Evolutionary conservation across 2,113 vertebrate species (phyloP), one percentile per base, ranked within the genome.

Genomic region (Poeciliopsis retropinna): DNA sequence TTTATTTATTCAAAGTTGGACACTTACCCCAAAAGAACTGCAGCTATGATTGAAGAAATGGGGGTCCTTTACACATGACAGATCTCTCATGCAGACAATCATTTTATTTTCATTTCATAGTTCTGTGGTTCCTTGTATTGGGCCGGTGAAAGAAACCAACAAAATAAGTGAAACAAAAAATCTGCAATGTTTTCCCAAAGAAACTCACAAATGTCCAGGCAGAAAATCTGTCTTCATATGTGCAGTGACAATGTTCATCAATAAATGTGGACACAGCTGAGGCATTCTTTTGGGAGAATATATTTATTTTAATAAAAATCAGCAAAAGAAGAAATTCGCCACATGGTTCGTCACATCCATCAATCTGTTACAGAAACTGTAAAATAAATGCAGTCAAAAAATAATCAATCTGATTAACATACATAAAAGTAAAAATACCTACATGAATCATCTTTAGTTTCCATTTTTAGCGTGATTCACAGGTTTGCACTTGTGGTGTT

Each of bases 401-500:
- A 22, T 60, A 84, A 78, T 79, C 70, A 85, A 81, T 73, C 68
- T 61, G 68, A 85, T 72, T 28, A 79, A 83, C 60, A 84, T 51
- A 62, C 75, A 37, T 71, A 11, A 76, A 76, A 70, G 60, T 73
- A 83, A 73, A 90, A 86, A 79, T 84, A 83, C 87, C 77, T 89
- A 82, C 73, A 91, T 51, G 47, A 84, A 73, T 83, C 61, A 74
- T 64, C 62, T 82, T 88, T 65, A 70, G 80, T 80, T 87, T 76
- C 93, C 72, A 91, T 86, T 88, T 47, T 75, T 88, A 19, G 30
- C 6, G 2, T 72, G 79, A 84, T 87, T 85, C 86, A 92, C 82
- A 91, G 63, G 74, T 91, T 95, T 94, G 94, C 93, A 94, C 94
- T 94, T 94, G 77, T 77, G 92, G 94, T 89, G 88, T 91, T 88